Evolutionary conservation across 64 coral and sea anemone species (phyloP).

Genomic region (Pocillopora damicornis): DNA sequence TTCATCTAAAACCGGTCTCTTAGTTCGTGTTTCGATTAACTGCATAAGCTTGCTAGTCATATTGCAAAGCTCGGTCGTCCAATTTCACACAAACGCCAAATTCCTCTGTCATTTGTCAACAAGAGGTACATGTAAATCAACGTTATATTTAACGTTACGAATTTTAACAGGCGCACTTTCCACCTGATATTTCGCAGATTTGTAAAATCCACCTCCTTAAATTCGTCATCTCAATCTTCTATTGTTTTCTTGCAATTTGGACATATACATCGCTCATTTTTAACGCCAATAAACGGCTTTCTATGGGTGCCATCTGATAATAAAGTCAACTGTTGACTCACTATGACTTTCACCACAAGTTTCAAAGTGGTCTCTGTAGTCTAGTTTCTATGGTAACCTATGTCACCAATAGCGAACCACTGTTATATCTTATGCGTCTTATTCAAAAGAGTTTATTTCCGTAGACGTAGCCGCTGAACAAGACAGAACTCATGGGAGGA

Average conservation of each 20-base stretch:
- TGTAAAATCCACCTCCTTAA: neutral
- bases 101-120: neutral
- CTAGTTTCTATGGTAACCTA: slow-evolving; percentile 30
- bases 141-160: neutral
- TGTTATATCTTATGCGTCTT: neutral
- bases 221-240: neutral
- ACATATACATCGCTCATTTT: neutral
- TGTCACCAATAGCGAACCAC: neutral
- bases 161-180: neutral
- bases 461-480: slow-evolving; percentile 3
- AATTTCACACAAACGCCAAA: neutral
- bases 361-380: neutral
- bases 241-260: neutral
- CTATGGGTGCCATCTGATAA: neutral
- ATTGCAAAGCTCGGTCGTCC: neutral
- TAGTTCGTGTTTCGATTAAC: slow-evolving; percentile 73
- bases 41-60: slow-evolving; percentile 84
- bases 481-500: neutral
- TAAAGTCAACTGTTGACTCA: neutral
- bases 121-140: too few relatives aligned
- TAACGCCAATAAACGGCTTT: neutral
- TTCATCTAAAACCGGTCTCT: slow-evolving; percentile 51
- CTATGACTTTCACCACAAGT: neutral
- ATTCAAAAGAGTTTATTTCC: neutral
- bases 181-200: neutral